phyloP scores from a whole-genome alignment of 2,888 invertebrate genomes.

The Drosophila niveifrons region DNA sequence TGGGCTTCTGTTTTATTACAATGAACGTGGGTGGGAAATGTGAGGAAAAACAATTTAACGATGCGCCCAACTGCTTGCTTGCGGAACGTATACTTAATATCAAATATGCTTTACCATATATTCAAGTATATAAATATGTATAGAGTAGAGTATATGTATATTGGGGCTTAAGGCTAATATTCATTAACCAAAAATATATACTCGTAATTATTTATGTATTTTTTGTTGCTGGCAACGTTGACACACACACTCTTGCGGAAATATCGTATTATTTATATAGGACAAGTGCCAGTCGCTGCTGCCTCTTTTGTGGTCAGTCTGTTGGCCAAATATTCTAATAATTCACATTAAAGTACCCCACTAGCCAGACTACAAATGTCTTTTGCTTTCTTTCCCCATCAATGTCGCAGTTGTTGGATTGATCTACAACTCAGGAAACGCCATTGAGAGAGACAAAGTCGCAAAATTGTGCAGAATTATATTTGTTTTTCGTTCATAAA shows the following conservation, averaged over 20 bases:
- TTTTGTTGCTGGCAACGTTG: conserved; percentile 37
- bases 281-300: conserved; percentile 55
- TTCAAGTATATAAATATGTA: conserved; percentile 37
- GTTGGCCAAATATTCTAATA: conserved; percentile 28
- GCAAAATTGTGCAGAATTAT: background rate
- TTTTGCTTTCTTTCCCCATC: background rate
- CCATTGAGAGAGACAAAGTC: conserved; percentile 1
- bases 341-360: conserved; percentile 16
- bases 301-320: conserved; percentile 8
- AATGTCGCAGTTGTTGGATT: conserved; percentile 20
- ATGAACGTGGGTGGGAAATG: conserved; percentile 56
- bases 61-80: conserved; percentile 59
- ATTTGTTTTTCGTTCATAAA: background rate
- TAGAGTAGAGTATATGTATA: background rate
- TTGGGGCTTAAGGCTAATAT: conserved; percentile 35
- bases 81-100: conserved; percentile 56
- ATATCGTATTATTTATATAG: conserved; percentile 67
- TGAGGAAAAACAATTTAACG: conserved; percentile 70
- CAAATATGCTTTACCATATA: conserved; percentile 58
- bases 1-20: conserved; percentile 67
- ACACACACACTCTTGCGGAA: conserved; percentile 61
- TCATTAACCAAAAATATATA: conserved; percentile 41
- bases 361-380: conserved; percentile 3
- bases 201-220: conserved; percentile 24
- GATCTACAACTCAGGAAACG: conserved; percentile 6